Base-by-base conservation (phyloP, 92 coral and sea anemone genomes). In the Parazoanthus darwini region DNA sequence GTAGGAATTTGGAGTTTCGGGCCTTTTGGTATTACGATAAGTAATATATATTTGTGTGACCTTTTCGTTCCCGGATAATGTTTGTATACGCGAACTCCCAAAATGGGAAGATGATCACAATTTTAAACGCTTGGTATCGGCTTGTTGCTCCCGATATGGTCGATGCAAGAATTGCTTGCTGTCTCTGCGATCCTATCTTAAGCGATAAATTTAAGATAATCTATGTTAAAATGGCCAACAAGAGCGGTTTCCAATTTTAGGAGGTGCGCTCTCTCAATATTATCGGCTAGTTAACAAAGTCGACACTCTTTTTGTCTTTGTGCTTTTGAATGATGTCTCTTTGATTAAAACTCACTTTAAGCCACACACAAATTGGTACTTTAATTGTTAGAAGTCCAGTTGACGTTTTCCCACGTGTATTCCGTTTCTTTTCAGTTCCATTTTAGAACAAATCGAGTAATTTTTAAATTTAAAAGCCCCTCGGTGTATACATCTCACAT, bases 241-340 rank as follows among this genome's bases (percentile, higher is more conserved):
- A 85, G 77, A 72, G 74, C 74, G 35, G 54, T 85, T 44, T 39
- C 88, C 80, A 75, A 72, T 38, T 85, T 85, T 43, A 85, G 48
- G 43, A 85, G 65, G 38, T 85, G 43, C 63, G 81, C 88, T 74
- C 35, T 38, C 78, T 85, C 88, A 7, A 85, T 85, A 85, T 85
- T 73, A 37, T 85, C 81, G 38, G 77, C 81, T 42, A 85, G 80
- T 29, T 29, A 29, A 29, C 33, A 29, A 29, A 29, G 33, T 29
- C 33, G 33, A 29, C 33, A 29, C 33, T 29, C 33, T 29, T 29
- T 29, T 29, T 29, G 33, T 29, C 33, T 29, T 29, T 29, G 33
- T 29, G 33, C 33, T 29, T 29, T 29, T 29, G 33, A 29, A 29
- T 29, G 33, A 29, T 29, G 33, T 0, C 33, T 29, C 33, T 29